phyloP scores from a whole-genome alignment of 2,113 vertebrate genomes.

The Nothocercus nigrocapillus region DNA sequence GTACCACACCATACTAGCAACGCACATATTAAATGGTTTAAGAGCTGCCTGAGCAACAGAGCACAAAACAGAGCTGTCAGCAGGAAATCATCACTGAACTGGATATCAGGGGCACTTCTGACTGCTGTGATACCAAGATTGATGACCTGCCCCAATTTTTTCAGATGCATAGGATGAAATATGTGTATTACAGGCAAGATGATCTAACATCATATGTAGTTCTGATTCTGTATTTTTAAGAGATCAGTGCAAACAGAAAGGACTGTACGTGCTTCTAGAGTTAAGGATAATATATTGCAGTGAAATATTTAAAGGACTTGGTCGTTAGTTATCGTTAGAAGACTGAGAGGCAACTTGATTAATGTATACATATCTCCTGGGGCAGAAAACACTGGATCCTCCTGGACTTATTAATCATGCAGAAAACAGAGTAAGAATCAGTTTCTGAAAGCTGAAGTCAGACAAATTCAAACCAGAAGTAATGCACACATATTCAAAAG shows the following conservation, averaged over 20 bases:
- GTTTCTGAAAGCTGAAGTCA: background rate
- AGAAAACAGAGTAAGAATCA: background rate
- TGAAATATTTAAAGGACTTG: background rate
- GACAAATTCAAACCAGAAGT: background rate
- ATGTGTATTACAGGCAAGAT: background rate
- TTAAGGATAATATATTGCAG: background rate
- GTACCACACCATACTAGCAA: background rate
- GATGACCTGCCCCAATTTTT: background rate
- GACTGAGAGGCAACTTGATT: background rate
- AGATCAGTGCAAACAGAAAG: background rate
- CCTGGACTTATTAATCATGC: background rate
- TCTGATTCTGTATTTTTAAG: background rate
- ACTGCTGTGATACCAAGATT: background rate
- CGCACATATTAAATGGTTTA: background rate
- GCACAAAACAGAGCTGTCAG: background rate
- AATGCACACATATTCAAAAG: background rate
- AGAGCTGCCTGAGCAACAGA: background rate
- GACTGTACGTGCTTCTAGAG: background rate
- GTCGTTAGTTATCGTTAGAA: background rate
- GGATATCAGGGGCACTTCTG: background rate
- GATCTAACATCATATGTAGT: background rate
- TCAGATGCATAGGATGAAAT: background rate
- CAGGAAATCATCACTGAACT: background rate
- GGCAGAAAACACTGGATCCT: background rate
- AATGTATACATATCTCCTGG: background rate